Conservation (phyloP, 1,140 invertebrate genomes). For the Drosophila repletoides region DNA sequence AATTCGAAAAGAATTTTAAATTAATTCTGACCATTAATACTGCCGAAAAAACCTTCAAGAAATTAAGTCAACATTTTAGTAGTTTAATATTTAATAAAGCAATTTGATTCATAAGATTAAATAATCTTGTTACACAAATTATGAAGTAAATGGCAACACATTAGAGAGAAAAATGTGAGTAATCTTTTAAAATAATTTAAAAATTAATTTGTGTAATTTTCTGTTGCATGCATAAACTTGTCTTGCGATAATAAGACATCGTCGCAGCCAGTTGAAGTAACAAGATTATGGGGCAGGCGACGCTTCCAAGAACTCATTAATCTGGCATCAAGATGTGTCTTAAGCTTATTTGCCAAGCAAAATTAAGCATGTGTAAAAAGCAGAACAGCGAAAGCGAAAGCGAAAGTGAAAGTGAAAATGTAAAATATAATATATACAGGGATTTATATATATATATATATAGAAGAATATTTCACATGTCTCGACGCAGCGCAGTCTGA, state of each 20-base stretch:
- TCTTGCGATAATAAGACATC: conserved; percentile 8
- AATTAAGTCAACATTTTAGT: too few relatives aligned
- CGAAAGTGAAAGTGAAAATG: conserved; percentile 60
- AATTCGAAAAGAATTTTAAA: too few relatives aligned
- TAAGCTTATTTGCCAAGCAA: conserved; percentile 65
- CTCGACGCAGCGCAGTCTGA: conserved; percentile 45
- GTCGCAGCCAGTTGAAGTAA: conserved; percentile 29
- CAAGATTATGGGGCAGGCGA: conserved; percentile 32
- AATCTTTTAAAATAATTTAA: too few relatives aligned
- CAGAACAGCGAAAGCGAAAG: conserved; percentile 53
- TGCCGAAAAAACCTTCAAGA: too few relatives aligned
- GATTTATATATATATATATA: conserved; percentile 15
- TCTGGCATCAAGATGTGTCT: conserved; percentile 60
- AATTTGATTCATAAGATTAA: too few relatives aligned
- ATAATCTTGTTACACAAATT: too few relatives aligned
- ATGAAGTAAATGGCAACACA: too few relatives aligned
- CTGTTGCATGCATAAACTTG: not conserved
- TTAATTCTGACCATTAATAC: too few relatives aligned
- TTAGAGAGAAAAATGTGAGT: too few relatives aligned
- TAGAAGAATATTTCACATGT: conserved; percentile 30
- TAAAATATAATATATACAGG: conserved; percentile 29
- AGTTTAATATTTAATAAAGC: too few relatives aligned
- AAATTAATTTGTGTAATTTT: conserved; percentile 5
- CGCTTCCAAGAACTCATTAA: conserved; percentile 63
- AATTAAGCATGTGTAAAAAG: conserved; percentile 55